Base-by-base conservation (phyloP, 2,888 invertebrate species). In the Philaethria dido region DNA sequence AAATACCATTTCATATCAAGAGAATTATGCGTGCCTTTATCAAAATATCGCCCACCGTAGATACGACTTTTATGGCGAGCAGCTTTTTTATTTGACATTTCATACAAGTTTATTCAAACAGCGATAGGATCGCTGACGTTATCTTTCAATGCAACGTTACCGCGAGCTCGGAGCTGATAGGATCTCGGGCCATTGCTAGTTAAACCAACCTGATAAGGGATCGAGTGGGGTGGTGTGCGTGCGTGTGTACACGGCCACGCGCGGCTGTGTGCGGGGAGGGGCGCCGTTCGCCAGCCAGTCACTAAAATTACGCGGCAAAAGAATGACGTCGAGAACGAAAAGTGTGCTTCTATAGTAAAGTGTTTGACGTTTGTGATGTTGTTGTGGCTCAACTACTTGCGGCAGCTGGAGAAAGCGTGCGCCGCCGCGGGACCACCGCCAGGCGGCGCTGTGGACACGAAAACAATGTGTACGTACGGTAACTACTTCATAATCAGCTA, bases 131-230 rank as follows among this genome's bases (percentile, higher is more conserved):
- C 92, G 81, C 79, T 83, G 91, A 92, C 91, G 86, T 92, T 92
- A 92, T 92, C 92, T 92, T 89, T 89, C 90, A 91, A 92, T 92
- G 92, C 92, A 92, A 89, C 90, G 91, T 92, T 90, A 91, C 92
- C 92, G 91, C 92, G 91, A 87, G 90, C 88, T 82, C 84, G 81
- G 81, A 75, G 75, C 62, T 84, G 92, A 92, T 92, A 92, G 79
- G 82, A 92, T 91, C 92, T 87, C 85, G 87, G 91, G 88, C 88
- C 91, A 89, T 91, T 87, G 92, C 92, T 92, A 92, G 92, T 91
- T 91, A 89, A 88, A 89, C 89, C 90, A 76, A 84, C 78, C 81
- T 89, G 92, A 92, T 92, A 92, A 92, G 91, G 86, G 87, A 88
- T 88, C 90, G 88, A 69, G 55, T 55, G 75, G 68, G 77, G 64